Evolutionary conservation across 53 echinoderm and acorn worm genomes (phyloP), one percentile per base, ranked within the genome.

Genomic region (Actinopyga echinites): DNA sequence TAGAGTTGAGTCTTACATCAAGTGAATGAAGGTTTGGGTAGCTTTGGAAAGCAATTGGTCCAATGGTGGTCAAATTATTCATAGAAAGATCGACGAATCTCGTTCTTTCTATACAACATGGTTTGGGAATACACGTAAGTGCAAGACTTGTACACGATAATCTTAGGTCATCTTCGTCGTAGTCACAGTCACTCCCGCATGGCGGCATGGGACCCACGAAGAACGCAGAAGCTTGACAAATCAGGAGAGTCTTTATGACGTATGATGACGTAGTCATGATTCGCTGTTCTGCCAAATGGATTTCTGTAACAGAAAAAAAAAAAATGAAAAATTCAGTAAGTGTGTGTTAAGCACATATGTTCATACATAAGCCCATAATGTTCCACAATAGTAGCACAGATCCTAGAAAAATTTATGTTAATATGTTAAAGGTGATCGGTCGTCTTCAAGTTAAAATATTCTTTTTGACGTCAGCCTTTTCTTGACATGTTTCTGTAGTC

Each of bases 101-200:
- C 1, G 79, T 83, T 30, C 83, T 78, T 3, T 83, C 38, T 4
- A 90, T 33, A 58, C 91, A 90, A 22, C 91, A 90, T 32, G 91
- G 91, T 42, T 65, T 75, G 20, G 91, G 91, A 22, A 90, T 83
- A 1, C 66, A 75, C 4, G 86, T 87, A 12, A 90, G 60, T 17
- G 67, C 42, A 2, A 54, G 38, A 20, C 80, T 83, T 22, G 62
- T 75, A 77, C 91, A 90, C 5, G 74, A 31, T 21, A 83, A 65
- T 36, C 65, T 65, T 25, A 77, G 35, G n/a, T 75, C 38, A 5
- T 65, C 29, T 43, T 32, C 28, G 34, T 57, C 60, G 54, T 75
- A 90, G 19, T 43, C 36, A 43, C 87, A 90, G 30, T 83, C 86
- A 17, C 36, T 36, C 24, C 75, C 85, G 26, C 74, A 85, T 2